These are phyloP conservation scores for Drosophila lacicola DNA, from an alignment of 2,888 invertebrate species.

Conservation along the genomic window DNA sequence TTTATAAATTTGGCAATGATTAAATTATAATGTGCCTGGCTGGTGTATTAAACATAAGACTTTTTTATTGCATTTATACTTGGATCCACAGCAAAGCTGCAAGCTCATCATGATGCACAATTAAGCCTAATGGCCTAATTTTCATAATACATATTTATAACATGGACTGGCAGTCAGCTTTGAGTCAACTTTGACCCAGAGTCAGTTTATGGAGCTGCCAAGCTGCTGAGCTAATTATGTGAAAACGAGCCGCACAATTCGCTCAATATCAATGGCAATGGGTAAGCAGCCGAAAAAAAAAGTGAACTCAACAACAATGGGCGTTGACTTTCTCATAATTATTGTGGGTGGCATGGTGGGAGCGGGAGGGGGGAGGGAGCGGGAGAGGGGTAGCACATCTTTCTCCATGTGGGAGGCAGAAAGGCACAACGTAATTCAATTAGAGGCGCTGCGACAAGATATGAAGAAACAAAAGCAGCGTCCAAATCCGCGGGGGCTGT, in stretches of 20 bases:
- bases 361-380: neutral
- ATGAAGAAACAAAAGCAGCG: constrained; percentile 46
- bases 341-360: constrained; percentile 33
- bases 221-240: constrained; percentile 64
- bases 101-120: neutral
- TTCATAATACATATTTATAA: neutral
- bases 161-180: neutral
- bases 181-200: constrained; percentile 38
- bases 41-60: neutral
- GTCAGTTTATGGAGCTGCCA: constrained; percentile 20
- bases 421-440: constrained; percentile 71
- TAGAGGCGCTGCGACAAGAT: constrained; percentile 45
- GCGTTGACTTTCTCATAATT: constrained; percentile 72
- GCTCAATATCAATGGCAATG: constrained; percentile 40
- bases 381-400: neutral
- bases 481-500: constrained; percentile 52
- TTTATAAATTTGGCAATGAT: no score
- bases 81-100: neutral
- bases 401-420: constrained; percentile 2
- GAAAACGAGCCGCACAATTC: constrained; percentile 51
- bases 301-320: constrained; percentile 59
- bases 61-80: neutral
- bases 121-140: constrained; percentile 6
- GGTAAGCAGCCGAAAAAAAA: constrained; percentile 50
- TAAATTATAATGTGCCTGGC: no score